Percentiles rank a stretch among this genome's conserved stretches.
These are phyloP conservation scores for Sylvilagus bachmani DNA, from an alignment of 2,113 vertebrate genomes.

Conservation along the genomic window DNA sequence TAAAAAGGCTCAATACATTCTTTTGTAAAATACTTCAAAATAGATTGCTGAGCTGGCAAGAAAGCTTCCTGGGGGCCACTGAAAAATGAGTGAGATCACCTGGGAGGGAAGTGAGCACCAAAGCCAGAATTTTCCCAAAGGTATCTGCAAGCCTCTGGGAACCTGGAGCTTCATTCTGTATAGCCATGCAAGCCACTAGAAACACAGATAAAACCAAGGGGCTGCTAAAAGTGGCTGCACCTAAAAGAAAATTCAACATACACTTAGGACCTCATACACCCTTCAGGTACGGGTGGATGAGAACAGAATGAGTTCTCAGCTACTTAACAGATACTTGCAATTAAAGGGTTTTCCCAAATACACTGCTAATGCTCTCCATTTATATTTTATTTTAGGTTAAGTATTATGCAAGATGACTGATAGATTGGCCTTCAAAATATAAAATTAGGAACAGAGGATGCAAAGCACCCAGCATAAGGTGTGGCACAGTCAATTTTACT, in stretches of 20 bases:
- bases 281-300: background rate
- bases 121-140: background rate
- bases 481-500: background rate
- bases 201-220: background rate
- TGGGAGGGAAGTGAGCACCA: background rate
- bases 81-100: background rate
- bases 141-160: background rate
- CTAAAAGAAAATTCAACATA: background rate
- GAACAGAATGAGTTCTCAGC: background rate
- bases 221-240: background rate
- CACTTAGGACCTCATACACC: background rate
- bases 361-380: background rate
- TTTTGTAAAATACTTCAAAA: slow-evolving; percentile 1
- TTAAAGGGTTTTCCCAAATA: background rate
- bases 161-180: background rate
- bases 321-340: slow-evolving; percentile 6
- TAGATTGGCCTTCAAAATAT: slow-evolving; percentile 53
- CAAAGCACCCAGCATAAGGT: background rate
- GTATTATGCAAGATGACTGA: background rate
- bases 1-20: background rate
- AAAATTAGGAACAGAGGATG: slow-evolving; percentile 15
- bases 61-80: background rate
- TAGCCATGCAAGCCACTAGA: background rate
- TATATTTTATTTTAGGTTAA: background rate
- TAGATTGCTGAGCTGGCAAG: background rate